A percentile compares a stretch with the other conserved stretches of the same genome.
Evolutionary conservation across 1,140 invertebrate genomes (phyloP).

Genomic region (Drosophila asahinai): DNA sequence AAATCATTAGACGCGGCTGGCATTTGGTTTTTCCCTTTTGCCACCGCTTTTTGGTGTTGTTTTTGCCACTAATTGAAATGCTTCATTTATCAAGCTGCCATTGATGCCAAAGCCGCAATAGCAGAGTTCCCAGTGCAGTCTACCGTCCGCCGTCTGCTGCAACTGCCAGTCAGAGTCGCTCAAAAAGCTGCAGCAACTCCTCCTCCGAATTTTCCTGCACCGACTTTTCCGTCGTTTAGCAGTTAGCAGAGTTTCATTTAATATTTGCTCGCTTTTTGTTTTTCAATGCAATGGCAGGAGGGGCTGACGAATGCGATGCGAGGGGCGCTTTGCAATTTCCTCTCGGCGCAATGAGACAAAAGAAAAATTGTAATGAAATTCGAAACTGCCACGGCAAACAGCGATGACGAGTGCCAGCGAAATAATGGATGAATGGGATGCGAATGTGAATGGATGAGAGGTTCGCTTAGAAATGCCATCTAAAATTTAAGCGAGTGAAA

Average conservation of each 20-base stretch:
- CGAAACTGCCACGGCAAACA: constrained; percentile 68
- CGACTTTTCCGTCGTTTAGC: constrained; percentile 37
- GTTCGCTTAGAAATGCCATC: constrained; percentile 70
- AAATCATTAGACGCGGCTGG: constrained; percentile 47
- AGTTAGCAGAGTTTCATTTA: constrained; percentile 67
- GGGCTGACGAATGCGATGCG: not conserved
- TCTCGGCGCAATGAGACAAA: constrained; percentile 63
- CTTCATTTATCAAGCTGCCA: constrained; percentile 75
- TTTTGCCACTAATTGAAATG: constrained; percentile 75
- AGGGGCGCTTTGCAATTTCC: constrained; percentile 56
- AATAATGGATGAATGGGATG: constrained; percentile 31
- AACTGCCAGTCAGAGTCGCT: constrained; percentile 49
- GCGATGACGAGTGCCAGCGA: constrained; percentile 33
- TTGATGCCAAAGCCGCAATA: constrained; percentile 50
- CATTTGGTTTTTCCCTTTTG: constrained; percentile 17
- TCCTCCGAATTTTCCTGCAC: not conserved
- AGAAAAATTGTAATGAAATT: constrained; percentile 78
- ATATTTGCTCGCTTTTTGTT: constrained; percentile 41
- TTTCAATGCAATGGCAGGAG: not conserved
- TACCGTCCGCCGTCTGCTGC: constrained; percentile 21
- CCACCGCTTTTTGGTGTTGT: constrained; percentile 24
- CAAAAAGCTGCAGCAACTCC: constrained; percentile 36
- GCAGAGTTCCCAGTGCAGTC: constrained; percentile 9
- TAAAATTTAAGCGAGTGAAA: constrained; percentile 69
- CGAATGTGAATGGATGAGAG: constrained; percentile 39